Base-by-base conservation (phyloP, 2,113 vertebrate species). In the Zosterops borbonicus region DNA sequence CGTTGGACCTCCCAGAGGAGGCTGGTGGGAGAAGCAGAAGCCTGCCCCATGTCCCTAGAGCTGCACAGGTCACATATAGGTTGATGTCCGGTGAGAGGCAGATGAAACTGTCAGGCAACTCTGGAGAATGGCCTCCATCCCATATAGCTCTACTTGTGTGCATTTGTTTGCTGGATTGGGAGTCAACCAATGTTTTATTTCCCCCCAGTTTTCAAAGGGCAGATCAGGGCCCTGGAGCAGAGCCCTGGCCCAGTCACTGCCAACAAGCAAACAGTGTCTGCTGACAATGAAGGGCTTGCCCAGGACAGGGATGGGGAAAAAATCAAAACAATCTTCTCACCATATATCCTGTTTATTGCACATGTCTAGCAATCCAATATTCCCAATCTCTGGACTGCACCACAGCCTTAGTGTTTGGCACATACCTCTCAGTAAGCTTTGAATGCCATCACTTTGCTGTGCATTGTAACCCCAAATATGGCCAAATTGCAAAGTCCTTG, bases 41-140 rank as follows among this genome's bases (percentile, higher is more conserved):
- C 27, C 27, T 73, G 79, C 14, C 29, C 25, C 4, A 0, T 9
- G 21, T 63, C 44, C 73, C 3, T 0, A 8, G n/a, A 78, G 42
- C 41, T 12, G 4, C 55, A 35, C 3, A 2, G 18, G 11, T 71
- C 67, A 53, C 58, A 25, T 1, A 5, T 31, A 73, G 67, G 37
- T 16, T 1, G 0, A 3, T 33, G 20, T 19, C 27, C 22, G 16
- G 20, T 14, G 55, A 29, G 52, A 71, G 44, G 53, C 75, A 88
- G 76, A 44, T 23, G 0, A 11, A 87, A 60, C 35, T 27, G 25
- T 33, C 37, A 24, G 46, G 42, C 39, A 68, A 24, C 27, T 39
- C 59, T 12, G 6, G 33, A 69, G 49, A n/a, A 56, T 0, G 0
- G 44, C 14, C 27, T 60, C 31, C 24, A 49, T 47, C 35, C 73